Conservation (phyloP, 2,888 invertebrate genomes). For the Eupithecia centaureata region DNA sequence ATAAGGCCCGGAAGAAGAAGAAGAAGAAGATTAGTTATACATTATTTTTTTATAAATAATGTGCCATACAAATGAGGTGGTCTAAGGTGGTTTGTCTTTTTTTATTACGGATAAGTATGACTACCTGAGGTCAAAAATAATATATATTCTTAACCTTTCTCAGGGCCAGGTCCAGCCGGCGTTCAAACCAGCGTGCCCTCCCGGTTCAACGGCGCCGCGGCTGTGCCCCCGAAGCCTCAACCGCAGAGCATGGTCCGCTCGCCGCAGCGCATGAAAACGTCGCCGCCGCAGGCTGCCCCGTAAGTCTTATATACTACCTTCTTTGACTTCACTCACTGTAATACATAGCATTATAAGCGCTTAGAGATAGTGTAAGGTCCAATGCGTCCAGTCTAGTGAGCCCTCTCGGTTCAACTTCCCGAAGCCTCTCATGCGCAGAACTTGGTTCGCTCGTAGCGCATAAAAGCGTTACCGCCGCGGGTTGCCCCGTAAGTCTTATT, state of each 20-base stretch:
- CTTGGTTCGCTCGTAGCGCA: conserved; percentile 71
- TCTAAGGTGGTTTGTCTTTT: no score
- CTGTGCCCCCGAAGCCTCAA: conserved; percentile 40
- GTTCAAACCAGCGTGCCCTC: conserved; percentile 48
- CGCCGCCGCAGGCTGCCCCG: conserved; percentile 29
- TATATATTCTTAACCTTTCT: background rate
- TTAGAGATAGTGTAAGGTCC: background rate
- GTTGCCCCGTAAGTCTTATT: conserved; percentile 20
- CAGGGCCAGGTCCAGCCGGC: conserved; percentile 35
- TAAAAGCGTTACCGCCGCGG: conserved; percentile 27
- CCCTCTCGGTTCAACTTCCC: conserved; percentile 9
- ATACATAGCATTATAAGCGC: background rate
- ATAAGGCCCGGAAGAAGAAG: no score
- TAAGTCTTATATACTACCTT: background rate
- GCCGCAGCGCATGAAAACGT: conserved; percentile 56
- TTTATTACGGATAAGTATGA: no score
- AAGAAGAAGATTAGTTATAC: no score
- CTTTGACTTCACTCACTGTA: background rate
- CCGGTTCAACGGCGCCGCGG: conserved; percentile 58
- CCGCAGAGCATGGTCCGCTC: conserved; percentile 73
- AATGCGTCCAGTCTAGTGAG: background rate
- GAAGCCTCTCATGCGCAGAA: conserved; percentile 56
- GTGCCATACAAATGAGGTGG: no score
- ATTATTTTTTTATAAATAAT: no score
- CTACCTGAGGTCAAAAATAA: background rate